Evolutionary conservation across 2,888 invertebrate species (phyloP).

Genomic region (Myopa testacea): DNA sequence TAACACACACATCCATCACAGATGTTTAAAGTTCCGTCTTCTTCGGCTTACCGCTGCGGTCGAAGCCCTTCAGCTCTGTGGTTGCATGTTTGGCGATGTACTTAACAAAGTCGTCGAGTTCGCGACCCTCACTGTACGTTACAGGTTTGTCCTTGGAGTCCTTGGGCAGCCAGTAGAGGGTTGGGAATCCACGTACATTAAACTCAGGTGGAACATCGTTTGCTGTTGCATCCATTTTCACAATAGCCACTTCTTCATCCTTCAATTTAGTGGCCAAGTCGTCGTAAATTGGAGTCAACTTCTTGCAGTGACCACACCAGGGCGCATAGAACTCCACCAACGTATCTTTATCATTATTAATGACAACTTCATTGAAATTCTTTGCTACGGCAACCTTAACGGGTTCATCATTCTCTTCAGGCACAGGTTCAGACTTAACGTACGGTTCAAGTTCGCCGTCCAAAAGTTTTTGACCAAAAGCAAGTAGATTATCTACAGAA

Average conservation of each 20-base stretch:
- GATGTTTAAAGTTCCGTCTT: conserved; percentile 63
- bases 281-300: conserved; percentile 91
- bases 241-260: conserved; percentile 88
- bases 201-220: conserved; percentile 94
- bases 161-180: conserved; percentile 94
- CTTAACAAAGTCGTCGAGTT: conserved; percentile 92
- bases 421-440: conserved; percentile 94
- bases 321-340: conserved; percentile 99
- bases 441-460: conserved; percentile 89
- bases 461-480: conserved; percentile 86
- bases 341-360: conserved; percentile 90
- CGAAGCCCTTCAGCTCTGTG: conserved; percentile 86
- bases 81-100: conserved; percentile 94
- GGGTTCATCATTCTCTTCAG: conserved; percentile 84
- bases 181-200: conserved; percentile 97
- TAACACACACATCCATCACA: not conserved
- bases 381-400: conserved; percentile 94
- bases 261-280: conserved; percentile 91
- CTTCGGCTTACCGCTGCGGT: conserved; percentile 81
- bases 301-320: conserved; percentile 99
- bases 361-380: conserved; percentile 95
- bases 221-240: conserved; percentile 98
- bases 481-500: conserved; percentile 84
- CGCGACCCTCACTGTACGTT: conserved; percentile 93
- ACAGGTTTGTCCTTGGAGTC: conserved; percentile 81